These are phyloP conservation scores for Morbakka virulenta DNA, from an alignment of 30 jellyfish, hydroid and myxozoan genomes.

Conservation along the genomic window DNA sequence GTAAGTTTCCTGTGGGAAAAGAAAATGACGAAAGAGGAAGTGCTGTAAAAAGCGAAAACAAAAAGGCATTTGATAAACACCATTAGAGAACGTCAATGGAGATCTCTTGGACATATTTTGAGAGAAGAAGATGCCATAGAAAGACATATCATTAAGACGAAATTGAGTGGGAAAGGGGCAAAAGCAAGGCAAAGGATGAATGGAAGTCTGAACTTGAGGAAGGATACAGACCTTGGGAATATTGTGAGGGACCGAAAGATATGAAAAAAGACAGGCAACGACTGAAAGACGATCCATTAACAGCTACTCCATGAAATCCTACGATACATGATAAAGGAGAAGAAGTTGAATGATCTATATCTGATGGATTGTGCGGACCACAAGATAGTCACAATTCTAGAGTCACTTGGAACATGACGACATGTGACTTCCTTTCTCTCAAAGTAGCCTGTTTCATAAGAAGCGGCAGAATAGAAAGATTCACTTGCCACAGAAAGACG, in stretches of 20 bases:
- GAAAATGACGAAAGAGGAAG: too few relatives aligned
- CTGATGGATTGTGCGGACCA: too few relatives aligned
- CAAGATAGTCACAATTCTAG: too few relatives aligned
- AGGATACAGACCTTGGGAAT: background rate
- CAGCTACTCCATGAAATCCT: background rate
- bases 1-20: too few relatives aligned
- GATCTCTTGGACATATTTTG: background rate
- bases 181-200: background rate
- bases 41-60: too few relatives aligned
- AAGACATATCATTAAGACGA: background rate
- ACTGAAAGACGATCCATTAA: background rate
- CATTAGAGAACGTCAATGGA: background rate
- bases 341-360: too few relatives aligned
- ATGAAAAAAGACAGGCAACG: background rate
- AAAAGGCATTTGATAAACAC: background rate
- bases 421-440: too few relatives aligned
- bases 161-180: background rate
- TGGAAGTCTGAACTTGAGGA: background rate
- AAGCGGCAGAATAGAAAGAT: too few relatives aligned
- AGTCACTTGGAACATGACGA: too few relatives aligned
- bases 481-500: too few relatives aligned
- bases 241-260: background rate
- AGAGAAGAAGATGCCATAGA: background rate
- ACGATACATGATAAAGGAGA: background rate
- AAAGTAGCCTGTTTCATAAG: too few relatives aligned